Evolutionary conservation across 2,797 vertebrate species (phyloP), one percentile per base, ranked within the genome.

Genomic region (Synanceia verrucosa): DNA sequence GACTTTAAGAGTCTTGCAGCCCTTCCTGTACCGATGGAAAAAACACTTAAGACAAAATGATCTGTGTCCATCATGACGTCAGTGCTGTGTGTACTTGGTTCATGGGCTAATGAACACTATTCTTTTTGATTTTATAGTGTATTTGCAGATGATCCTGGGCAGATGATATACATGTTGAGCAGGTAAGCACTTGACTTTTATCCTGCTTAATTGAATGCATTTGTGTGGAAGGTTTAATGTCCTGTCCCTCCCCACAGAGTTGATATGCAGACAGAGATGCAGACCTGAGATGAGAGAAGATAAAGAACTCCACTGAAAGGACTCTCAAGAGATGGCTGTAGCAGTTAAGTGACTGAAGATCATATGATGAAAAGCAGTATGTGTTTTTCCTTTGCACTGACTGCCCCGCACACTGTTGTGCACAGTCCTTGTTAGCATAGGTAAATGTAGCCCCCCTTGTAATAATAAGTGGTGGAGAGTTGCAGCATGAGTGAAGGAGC

Each of bases 151-250:
- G 93, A 94, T 72, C 93, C 93, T n/a, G 91, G 91, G 44, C 92
- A 94, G 74, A 90, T 94, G 73, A 88, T 94, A 50, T 94, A 94
- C 82, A 91, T 92, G 83, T 67, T 95, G 73, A 93, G 90, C 84
- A 94, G 94, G 94, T 94, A 82, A 71, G 76, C 70, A 21, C 23
- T 43, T 46, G 34, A 11, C 29, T 19, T 44, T 60, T 4, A n/a
- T 12, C 34, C 5, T 28, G 2, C 16, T 44, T n/a, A 4, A 26
- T 12, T 41, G 0, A 46, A 5, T 46, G 31, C 55, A 8, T 43
- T 16, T 50, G 4, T 4, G 29, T 47, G 33, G 1, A n/a, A 44
- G 10, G 13, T 51, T 31, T 65, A 29, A 58, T 50, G 12, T 39
- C 1, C 29, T 43, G 2, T 71, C 29, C 74, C 4, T 78, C 29